A percentile compares a stretch with the other conserved stretches of the same genome.
These are phyloP conservation scores for Arctopsyche grandis DNA, from an alignment of 1,140 invertebrate species.

Conservation along the genomic window DNA sequence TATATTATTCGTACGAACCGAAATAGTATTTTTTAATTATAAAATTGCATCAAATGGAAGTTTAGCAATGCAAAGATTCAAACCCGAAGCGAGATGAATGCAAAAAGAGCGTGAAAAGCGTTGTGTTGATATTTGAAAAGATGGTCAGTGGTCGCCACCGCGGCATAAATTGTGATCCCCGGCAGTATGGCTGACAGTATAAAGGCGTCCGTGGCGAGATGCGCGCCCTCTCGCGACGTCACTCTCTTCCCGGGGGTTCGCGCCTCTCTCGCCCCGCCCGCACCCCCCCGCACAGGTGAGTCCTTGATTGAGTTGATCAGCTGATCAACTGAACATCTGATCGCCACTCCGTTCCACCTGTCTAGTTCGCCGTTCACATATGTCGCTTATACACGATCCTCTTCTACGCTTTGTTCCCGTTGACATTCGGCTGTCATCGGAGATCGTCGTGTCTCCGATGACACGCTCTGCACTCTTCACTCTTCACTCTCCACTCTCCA, in stretches of 20 bases:
- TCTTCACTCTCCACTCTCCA: too few species aligned
- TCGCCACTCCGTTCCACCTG: too few species aligned
- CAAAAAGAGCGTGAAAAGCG: background rate
- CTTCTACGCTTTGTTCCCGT: too few species aligned
- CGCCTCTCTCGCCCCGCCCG: background rate
- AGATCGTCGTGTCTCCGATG: too few species aligned
- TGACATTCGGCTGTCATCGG: too few species aligned
- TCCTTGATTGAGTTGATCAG: background rate
- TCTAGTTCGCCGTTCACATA: too few species aligned
- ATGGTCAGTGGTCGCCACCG: background rate
- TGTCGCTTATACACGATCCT: too few species aligned
- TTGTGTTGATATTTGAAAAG: background rate
- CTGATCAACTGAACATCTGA: too few species aligned
- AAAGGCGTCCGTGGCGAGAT: slow-evolving; percentile 28
- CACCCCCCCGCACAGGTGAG: background rate
- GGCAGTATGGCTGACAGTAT: slow-evolving; percentile 42
- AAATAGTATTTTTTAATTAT: too few species aligned
- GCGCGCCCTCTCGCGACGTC: slow-evolving; percentile 23
- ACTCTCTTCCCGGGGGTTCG: background rate
- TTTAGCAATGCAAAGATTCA: background rate
- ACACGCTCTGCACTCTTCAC: too few species aligned
- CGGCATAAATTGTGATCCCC: slow-evolving; percentile 34
- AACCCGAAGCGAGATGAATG: background rate
- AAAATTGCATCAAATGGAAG: too few species aligned
- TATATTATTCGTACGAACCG: too few species aligned